Evolutionary conservation across 2,888 invertebrate genomes (phyloP).

Genomic region (Apamea crenata): DNA sequence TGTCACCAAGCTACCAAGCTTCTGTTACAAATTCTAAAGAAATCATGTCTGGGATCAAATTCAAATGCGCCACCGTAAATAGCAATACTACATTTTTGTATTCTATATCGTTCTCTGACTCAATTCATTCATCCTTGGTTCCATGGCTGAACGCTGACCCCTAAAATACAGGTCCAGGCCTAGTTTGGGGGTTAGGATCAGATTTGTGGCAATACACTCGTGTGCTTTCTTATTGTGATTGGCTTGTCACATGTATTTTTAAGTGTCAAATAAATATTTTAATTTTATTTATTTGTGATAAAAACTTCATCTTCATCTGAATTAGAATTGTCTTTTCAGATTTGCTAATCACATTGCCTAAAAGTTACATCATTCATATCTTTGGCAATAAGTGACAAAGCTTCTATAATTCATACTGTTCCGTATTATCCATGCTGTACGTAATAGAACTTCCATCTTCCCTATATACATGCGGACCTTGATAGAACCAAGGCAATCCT

Average conservation of each 20-base stretch:
- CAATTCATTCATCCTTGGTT: no score
- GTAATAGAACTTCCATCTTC: background rate
- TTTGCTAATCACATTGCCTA: background rate
- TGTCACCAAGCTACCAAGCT: background rate
- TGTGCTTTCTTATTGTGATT: no score
- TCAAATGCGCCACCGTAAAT: background rate
- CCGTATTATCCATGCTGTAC: background rate
- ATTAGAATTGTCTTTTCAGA: background rate
- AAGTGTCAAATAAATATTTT: no score
- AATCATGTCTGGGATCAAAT: background rate
- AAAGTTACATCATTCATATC: conserved; percentile 18
- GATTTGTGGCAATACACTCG: no score
- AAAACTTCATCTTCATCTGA: background rate
- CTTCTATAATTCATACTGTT: background rate
- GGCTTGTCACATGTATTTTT: no score
- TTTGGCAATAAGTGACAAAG: background rate
- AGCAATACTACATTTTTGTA: background rate
- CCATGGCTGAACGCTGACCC: no score
- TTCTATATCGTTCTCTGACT: accelerated
- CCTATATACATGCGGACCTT: background rate
- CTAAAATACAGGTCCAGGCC: no score
- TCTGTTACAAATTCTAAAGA: background rate
- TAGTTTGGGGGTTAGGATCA: no score
- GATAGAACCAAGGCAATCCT: conserved; percentile 24
- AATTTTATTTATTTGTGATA: no score